Percentiles rank a stretch among this genome's conserved stretches.
phyloP scores from a whole-genome alignment of 2,113 vertebrate species.

The Sylvilagus bachmani region DNA sequence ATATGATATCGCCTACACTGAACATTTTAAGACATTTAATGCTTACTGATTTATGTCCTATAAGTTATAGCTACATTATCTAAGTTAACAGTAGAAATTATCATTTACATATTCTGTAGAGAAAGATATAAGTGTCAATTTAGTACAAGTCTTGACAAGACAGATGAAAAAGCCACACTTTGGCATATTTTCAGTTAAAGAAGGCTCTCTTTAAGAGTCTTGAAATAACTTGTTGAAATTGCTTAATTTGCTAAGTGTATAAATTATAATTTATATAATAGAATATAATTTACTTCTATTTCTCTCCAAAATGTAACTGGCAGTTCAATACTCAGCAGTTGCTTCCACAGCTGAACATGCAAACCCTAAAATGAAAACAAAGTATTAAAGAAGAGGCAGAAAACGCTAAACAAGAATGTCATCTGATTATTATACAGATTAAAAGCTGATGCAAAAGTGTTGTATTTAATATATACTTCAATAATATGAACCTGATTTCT shows the following conservation, averaged over 20 bases:
- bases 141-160: slow-evolving; percentile 56
- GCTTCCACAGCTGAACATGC: slow-evolving; percentile 43
- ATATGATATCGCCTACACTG: not conserved
- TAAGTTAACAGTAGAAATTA: slow-evolving; percentile 65
- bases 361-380: slow-evolving; percentile 60
- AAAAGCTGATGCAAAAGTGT: not conserved
- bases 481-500: slow-evolving; percentile 60
- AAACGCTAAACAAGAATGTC: slow-evolving; percentile 28
- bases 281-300: slow-evolving; percentile 64
- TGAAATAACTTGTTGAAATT: slow-evolving; percentile 60
- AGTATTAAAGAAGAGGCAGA: slow-evolving; percentile 28
- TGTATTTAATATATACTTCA: slow-evolving; percentile 53
- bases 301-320: slow-evolving; percentile 39
- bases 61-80: not conserved
- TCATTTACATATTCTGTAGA: slow-evolving; percentile 43
- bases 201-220: slow-evolving; percentile 5
- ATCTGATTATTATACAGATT: slow-evolving; percentile 35
- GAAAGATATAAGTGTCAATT: slow-evolving; percentile 43
- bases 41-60: not conserved
- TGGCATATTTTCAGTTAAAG: slow-evolving; percentile 57
- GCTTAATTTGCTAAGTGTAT: slow-evolving; percentile 63
- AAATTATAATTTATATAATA: slow-evolving; percentile 36
- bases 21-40: slow-evolving; percentile 33
- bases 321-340: slow-evolving; percentile 29
- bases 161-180: slow-evolving; percentile 59